Evolutionary conservation across 1,140 invertebrate species (phyloP).

Genomic region (Eriocheir sinensis): DNA sequence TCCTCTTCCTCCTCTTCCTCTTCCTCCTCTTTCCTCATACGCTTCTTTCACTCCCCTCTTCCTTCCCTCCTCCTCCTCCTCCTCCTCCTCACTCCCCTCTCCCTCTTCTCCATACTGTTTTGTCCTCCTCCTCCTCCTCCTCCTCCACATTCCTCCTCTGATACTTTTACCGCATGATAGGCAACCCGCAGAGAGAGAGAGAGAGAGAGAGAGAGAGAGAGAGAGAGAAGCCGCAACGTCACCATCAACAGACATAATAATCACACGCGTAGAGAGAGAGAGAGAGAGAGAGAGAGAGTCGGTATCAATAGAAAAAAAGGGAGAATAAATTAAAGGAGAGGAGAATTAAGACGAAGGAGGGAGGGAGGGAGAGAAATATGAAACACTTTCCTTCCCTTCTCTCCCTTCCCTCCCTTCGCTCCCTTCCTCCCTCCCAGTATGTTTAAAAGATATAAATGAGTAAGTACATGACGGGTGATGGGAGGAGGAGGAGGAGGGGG

Average conservation of each 20-base stretch:
- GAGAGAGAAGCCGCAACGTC: not conserved
- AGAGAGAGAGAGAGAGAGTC: not conserved
- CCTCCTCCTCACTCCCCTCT: too few relatives aligned
- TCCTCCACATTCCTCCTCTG: not conserved
- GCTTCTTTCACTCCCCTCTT: not conserved
- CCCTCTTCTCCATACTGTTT: too few relatives aligned
- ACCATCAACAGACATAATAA: too few relatives aligned
- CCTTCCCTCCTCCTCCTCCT: not conserved
- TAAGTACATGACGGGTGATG: too few relatives aligned
- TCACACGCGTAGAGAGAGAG: not conserved
- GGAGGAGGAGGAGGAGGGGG: too few relatives aligned
- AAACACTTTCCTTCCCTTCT: too few relatives aligned
- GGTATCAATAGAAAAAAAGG: not conserved
- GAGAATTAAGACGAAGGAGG: too few relatives aligned
- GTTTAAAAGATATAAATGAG: too few relatives aligned
- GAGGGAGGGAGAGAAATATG: too few relatives aligned
- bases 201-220: slow-evolving; percentile 3
- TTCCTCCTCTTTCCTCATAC: not conserved
- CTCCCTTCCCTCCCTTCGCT: too few relatives aligned
- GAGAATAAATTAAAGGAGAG: not conserved
- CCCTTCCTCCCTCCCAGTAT: too few relatives aligned
- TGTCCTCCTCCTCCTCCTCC: too few relatives aligned
- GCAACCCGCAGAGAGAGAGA: not conserved
- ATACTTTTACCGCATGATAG: not conserved
- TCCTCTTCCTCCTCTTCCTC: slow-evolving; percentile 18